These are phyloP conservation scores for Tyria jacobaeae DNA, from an alignment of 2,888 invertebrate genomes.

Conservation along the genomic window DNA sequence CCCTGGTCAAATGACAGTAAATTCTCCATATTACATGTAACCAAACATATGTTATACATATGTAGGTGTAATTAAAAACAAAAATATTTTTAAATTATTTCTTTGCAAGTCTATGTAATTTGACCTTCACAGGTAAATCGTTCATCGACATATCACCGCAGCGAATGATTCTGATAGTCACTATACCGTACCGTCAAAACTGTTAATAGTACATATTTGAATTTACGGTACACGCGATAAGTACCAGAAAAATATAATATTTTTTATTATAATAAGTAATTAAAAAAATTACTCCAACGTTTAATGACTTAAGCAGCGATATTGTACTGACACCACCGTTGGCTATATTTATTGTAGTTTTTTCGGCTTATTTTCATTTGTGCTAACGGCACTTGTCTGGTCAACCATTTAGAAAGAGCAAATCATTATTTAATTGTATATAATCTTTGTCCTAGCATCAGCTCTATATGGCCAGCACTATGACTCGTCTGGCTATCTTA, in stretches of 20 bases:
- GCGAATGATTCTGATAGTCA: background rate
- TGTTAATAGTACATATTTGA: constrained; percentile 3
- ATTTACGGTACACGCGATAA: constrained; percentile 1
- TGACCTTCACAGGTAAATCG: constrained; percentile 7
- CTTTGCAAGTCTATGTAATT: background rate
- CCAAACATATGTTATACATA: background rate
- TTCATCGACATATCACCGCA: constrained; percentile 2
- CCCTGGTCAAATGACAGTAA: background rate
- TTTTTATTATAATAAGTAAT: background rate
- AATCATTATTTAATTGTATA: background rate
- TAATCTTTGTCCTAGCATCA: background rate
- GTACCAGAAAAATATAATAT: background rate
- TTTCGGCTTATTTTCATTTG: too few relatives aligned
- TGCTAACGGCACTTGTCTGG: too few relatives aligned
- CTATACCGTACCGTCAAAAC: background rate
- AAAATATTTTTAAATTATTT: background rate
- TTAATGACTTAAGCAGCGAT: background rate
- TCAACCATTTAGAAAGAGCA: background rate
- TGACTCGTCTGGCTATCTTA: background rate
- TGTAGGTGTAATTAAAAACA: background rate
- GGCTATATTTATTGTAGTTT: too few relatives aligned
- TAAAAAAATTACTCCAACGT: background rate
- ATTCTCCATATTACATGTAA: constrained; percentile 1
- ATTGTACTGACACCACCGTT: background rate
- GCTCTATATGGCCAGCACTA: background rate